These are phyloP conservation scores for Rhabdophis nuchalis DNA, from an alignment of 2,797 vertebrate species.

Conservation along the genomic window DNA sequence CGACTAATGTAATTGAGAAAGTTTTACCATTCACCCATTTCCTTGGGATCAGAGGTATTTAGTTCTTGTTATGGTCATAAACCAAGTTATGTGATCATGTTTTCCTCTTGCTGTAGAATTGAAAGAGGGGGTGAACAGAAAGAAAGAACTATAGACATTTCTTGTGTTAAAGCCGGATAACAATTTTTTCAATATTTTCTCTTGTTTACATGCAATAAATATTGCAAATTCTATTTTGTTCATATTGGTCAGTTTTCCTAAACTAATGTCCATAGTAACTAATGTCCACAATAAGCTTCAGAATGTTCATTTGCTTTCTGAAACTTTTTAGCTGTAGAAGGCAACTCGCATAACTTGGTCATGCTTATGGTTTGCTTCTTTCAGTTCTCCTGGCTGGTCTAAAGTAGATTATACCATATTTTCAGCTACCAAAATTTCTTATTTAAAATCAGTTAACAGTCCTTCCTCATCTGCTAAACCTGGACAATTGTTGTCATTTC, in stretches of 20 bases:
- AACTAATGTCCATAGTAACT: not conserved
- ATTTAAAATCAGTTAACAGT: not conserved
- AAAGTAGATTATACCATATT: not conserved
- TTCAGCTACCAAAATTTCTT: not conserved
- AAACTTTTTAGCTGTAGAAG: constrained; percentile 53
- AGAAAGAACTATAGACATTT: not conserved
- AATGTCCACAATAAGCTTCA: not conserved
- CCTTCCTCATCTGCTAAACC: not conserved
- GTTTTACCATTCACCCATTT: not conserved
- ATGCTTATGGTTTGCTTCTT: constrained; percentile 46
- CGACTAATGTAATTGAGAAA: not conserved
- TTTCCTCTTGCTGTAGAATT: not conserved
- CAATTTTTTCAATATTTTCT: not conserved
- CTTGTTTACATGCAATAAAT: not conserved
- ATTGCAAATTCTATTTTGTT: not conserved
- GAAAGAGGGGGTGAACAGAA: not conserved
- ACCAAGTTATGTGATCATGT: constrained; percentile 2
- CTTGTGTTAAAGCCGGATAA: not conserved
- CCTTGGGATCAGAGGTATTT: constrained; percentile 3
- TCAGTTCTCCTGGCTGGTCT: not conserved
- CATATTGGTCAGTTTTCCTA: not conserved
- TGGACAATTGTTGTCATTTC: not conserved
- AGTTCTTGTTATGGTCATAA: constrained; percentile 20
- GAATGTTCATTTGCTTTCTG: not conserved
- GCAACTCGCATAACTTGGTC: constrained; percentile 42